phyloP scores from a whole-genome alignment of 2,113 vertebrate genomes.

The Urocynchramus pylzowi region DNA sequence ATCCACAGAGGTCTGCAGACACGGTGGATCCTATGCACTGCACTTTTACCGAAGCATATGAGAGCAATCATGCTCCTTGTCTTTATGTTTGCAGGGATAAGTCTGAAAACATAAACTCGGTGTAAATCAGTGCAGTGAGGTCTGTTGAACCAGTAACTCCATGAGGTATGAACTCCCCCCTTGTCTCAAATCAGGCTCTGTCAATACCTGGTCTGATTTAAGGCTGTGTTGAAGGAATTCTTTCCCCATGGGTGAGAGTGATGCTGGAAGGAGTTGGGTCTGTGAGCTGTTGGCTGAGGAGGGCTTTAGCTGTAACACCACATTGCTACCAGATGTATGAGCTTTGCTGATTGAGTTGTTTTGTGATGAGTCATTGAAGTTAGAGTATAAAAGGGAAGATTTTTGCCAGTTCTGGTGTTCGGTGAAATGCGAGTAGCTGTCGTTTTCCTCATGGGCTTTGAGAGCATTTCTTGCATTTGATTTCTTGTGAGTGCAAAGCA shows the following conservation, averaged over 20 bases:
- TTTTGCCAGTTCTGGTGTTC: conserved; percentile 4
- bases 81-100: conserved; percentile 7
- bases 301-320: not conserved
- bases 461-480: conserved; percentile 4
- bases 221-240: not conserved
- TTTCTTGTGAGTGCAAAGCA: not conserved
- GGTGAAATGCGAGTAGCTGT: conserved; percentile 23
- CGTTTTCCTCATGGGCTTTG: not conserved
- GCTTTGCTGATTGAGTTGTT: conserved; percentile 58
- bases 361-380: conserved; percentile 49
- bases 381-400: conserved; percentile 8
- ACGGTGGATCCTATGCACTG: not conserved
- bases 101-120: not conserved
- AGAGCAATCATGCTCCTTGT: conserved; percentile 16
- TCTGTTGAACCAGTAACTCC: conserved; percentile 30
- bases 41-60: not conserved
- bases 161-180: not conserved
- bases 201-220: conserved; percentile 57
- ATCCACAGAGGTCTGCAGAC: not conserved
- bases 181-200: conserved; percentile 23
- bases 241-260: not conserved
- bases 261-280: not conserved
- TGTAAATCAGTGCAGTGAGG: conserved; percentile 30
- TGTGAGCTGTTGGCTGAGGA: conserved; percentile 9
- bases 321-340: conserved; percentile 53